phyloP scores from a whole-genome alignment of 2,888 invertebrate genomes.

The Acleris holmiana region DNA sequence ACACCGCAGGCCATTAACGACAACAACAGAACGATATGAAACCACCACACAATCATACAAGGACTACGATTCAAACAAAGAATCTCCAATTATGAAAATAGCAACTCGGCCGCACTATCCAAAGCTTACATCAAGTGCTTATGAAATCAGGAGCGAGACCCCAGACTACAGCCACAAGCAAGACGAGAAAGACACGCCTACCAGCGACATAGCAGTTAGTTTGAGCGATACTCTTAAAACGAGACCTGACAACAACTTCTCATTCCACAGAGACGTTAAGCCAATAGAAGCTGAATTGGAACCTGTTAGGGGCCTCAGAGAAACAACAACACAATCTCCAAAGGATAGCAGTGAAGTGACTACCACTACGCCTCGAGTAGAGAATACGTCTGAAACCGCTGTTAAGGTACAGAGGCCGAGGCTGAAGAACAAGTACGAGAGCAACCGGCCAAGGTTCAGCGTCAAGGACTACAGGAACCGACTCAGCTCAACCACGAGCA shows the following conservation, averaged over 20 bases:
- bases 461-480: constrained; percentile 90
- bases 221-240: constrained; percentile 62
- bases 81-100: constrained; percentile 82
- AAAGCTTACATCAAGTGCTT: constrained; percentile 54
- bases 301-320: constrained; percentile 47
- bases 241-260: constrained; percentile 63
- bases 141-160: constrained; percentile 61
- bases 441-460: constrained; percentile 89
- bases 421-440: constrained; percentile 82
- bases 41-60: constrained; percentile 62
- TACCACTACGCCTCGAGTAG: constrained; percentile 60
- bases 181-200: constrained; percentile 81
- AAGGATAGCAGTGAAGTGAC: constrained; percentile 48
- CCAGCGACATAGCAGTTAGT: constrained; percentile 76
- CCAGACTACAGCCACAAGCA: constrained; percentile 79
- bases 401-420: constrained; percentile 65
- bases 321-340: constrained; percentile 60
- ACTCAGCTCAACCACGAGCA: constrained; percentile 82
- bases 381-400: constrained; percentile 58
- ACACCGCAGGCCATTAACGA: constrained; percentile 65
- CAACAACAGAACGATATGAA: constrained; percentile 63
- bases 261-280: constrained; percentile 75
- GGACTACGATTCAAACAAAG: constrained; percentile 63
- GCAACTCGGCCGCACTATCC: constrained; percentile 65
- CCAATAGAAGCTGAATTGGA: constrained; percentile 74